Conservation (phyloP, 2,888 invertebrate species). For the Acleris literana region DNA sequence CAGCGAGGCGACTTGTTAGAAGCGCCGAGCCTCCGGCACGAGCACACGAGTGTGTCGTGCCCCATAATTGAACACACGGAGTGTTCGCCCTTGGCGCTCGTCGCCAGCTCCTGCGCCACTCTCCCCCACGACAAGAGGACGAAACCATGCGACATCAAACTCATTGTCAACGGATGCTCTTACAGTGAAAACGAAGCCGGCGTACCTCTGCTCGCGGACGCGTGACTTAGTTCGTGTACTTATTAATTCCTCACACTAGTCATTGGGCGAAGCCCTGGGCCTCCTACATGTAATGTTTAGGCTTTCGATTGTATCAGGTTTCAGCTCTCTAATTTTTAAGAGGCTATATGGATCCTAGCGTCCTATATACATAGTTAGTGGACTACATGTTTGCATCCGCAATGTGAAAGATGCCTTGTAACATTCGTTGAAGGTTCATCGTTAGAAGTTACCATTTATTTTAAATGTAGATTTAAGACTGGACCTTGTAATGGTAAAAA, state of each 20-base stretch:
- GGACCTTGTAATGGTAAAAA: neutral
- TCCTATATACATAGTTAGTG: neutral
- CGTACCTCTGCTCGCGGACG: constrained; percentile 70
- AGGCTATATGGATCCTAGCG: constrained; percentile 4
- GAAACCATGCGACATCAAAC: constrained; percentile 64
- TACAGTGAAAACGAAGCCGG: constrained; percentile 67
- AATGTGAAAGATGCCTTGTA: neutral
- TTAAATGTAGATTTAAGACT: neutral
- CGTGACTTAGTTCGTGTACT: constrained; percentile 40
- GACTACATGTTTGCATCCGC: neutral
- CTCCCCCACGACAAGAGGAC: constrained; percentile 28
- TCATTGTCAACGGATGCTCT: constrained; percentile 70
- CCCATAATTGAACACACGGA: constrained; percentile 86
- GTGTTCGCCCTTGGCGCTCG: constrained; percentile 42
- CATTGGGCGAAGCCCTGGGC: constrained; percentile 45
- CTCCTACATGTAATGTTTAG: constrained; percentile 18
- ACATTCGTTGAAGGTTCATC: neutral
- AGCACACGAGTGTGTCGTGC: constrained; percentile 86
- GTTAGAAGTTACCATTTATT: neutral
- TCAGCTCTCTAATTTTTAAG: constrained; percentile 27
- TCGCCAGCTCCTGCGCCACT: constrained; percentile 38
- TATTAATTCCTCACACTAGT: constrained; percentile 50
- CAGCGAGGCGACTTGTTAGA: constrained; percentile 76
- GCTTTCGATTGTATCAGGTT: constrained; percentile 9
- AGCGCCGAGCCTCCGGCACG: constrained; percentile 76